Conservation (phyloP, 2,888 invertebrate species). For the Ommatoiulus sabulosus region DNA sequence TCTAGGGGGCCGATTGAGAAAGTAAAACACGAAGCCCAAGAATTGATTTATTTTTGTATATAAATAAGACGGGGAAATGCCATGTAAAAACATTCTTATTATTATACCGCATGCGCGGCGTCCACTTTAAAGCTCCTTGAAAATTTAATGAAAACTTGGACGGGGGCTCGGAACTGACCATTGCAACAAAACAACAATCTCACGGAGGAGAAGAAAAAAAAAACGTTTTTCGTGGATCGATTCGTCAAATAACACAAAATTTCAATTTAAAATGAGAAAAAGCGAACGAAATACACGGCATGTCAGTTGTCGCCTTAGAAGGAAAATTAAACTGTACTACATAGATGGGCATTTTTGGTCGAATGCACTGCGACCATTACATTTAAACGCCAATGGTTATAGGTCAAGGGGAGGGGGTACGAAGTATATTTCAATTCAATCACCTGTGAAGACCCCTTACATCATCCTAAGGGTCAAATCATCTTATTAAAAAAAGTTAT, state of each 20-base stretch:
- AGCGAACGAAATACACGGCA: not conserved
- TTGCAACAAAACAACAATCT: not conserved
- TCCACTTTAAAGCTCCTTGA: conserved; percentile 35
- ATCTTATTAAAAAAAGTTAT: too few relatives aligned
- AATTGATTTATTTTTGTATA: conserved; percentile 39
- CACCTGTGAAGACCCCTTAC: too few relatives aligned
- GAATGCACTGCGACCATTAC: not conserved
- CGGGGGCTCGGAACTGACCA: conserved; percentile 27
- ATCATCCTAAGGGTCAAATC: too few relatives aligned
- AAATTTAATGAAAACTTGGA: conserved; percentile 35
- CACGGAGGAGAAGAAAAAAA: not conserved
- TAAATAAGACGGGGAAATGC: not conserved
- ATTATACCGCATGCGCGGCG: conserved; percentile 11
- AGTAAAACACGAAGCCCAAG: not conserved
- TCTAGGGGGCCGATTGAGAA: not conserved
- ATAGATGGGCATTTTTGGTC: not conserved
- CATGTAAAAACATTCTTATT: conserved; percentile 42
- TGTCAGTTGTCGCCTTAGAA: not conserved
- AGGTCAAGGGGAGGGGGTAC: not conserved
- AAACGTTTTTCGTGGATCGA: not conserved
- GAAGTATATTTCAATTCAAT: too few relatives aligned
- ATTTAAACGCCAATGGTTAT: not conserved
- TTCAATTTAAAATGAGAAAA: not conserved
- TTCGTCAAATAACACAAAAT: conserved; percentile 23
- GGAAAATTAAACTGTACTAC: not conserved